Evolutionary conservation across 2,888 invertebrate species (phyloP).

Genomic region (Gymnocheta viridis): DNA sequence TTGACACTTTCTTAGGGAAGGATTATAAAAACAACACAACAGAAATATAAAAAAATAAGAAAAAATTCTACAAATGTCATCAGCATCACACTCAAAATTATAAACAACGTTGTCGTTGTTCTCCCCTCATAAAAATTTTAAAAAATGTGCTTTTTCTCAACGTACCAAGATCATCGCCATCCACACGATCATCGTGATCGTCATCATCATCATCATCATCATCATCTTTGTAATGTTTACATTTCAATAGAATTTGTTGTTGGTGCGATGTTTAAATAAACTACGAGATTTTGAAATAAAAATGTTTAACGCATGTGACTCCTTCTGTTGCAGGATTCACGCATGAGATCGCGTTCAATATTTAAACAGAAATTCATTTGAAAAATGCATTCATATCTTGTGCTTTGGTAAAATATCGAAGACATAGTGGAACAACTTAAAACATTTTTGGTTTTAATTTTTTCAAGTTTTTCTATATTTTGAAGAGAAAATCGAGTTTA

Average conservation of each 20-base stretch:
- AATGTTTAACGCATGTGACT: not conserved
- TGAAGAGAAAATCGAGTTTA: too few species aligned
- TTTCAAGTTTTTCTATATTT: too few species aligned
- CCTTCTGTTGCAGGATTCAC: slow-evolving; percentile 31
- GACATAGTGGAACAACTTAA: too few species aligned
- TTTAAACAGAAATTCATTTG: slow-evolving; percentile 2
- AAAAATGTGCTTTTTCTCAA: slow-evolving; percentile 38
- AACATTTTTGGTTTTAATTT: too few species aligned
- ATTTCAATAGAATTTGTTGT: slow-evolving; percentile 11
- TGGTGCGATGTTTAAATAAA: not conserved
- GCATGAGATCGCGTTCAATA: slow-evolving; percentile 37
- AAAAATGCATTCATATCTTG: not conserved
- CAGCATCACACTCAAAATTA: slow-evolving; percentile 8
- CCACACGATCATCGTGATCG: not conserved
- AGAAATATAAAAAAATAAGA: not conserved
- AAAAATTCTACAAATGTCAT: slow-evolving; percentile 43
- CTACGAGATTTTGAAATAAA: not conserved
- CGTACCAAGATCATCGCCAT: slow-evolving; percentile 3
- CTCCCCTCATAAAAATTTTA: not conserved
- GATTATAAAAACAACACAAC: slow-evolving; percentile 18
- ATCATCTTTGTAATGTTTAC: slow-evolving; percentile 10
- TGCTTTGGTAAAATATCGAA: too few species aligned
- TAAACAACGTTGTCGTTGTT: slow-evolving; percentile 16
- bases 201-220: slow-evolving; percentile 3
- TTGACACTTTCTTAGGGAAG: slow-evolving; percentile 61